A percentile compares a stretch with the other conserved stretches of the same genome.
Evolutionary conservation across 2,113 vertebrate species (phyloP).

Genomic region (Tachysurus fulvidraco): DNA sequence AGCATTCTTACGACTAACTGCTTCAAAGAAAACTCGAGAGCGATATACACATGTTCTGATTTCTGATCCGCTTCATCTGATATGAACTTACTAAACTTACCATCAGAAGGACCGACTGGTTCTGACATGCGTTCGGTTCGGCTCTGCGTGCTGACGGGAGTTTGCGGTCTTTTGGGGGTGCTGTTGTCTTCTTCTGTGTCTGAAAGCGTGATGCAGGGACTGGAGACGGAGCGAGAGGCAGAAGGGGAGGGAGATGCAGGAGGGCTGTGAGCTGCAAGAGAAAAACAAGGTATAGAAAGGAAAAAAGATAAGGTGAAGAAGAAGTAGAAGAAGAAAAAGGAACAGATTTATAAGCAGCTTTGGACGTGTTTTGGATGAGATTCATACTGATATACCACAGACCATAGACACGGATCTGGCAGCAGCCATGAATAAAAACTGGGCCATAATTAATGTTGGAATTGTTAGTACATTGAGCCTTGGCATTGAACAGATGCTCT

Average conservation of each 20-base stretch:
- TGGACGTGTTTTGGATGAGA: neutral
- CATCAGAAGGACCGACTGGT: conserved; percentile 24
- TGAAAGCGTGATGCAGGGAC: conserved; percentile 27
- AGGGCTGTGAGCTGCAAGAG: conserved; percentile 17
- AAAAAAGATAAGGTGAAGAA: neutral
- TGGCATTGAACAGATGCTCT: conserved; percentile 15
- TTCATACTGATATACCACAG: neutral
- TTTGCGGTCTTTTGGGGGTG: conserved; percentile 44
- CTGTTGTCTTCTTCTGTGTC: conserved; percentile 17
- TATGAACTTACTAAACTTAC: neutral
- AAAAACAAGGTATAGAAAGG: neutral
- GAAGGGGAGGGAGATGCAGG: conserved; percentile 31
- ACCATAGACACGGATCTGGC: neutral
- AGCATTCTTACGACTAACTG: neutral
- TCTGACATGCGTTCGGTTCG: conserved; percentile 37
- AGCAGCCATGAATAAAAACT: conserved; percentile 19
- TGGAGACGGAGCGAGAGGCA: conserved; percentile 8
- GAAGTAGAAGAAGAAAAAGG: neutral
- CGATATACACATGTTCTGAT: neutral
- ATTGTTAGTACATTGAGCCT: conserved; percentile 27
- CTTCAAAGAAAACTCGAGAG: too few relatives aligned
- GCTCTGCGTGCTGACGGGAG: conserved; percentile 47
- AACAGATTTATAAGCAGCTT: conserved; percentile 8
- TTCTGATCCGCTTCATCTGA: neutral
- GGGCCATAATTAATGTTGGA: conserved; percentile 39